Conservation (phyloP, 2,888 invertebrate genomes). For the Heliconius ethilla region DNA sequence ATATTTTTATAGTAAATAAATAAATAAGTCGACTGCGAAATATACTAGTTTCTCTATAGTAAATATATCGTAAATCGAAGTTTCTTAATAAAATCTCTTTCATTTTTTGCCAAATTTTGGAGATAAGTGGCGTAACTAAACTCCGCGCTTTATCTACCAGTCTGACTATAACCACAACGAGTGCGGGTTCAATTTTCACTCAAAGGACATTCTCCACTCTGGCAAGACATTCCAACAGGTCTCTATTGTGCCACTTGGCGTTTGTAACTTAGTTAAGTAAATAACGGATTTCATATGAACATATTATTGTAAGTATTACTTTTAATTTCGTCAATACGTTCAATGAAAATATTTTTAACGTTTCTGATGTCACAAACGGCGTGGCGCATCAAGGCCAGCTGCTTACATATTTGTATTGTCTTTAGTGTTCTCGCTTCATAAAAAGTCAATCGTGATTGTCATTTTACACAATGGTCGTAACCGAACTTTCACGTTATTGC, state of each 20-base stretch:
- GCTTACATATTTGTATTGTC: conserved; percentile 7
- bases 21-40: neutral
- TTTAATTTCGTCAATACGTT: conserved; percentile 18
- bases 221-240: too few species aligned
- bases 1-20: neutral
- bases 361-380: conserved; percentile 13
- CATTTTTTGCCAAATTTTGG: neutral
- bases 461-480: neutral
- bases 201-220: too few species aligned
- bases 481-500: conserved; percentile 7
- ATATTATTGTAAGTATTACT: neutral
- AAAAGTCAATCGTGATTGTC: neutral
- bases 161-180: too few species aligned
- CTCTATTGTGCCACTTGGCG: too few species aligned
- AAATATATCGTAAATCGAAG: neutral
- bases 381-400: conserved; percentile 7
- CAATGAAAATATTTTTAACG: conserved; percentile 19
- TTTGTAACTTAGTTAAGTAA: neutral
- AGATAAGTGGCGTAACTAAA: neutral
- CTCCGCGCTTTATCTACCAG: neutral
- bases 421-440: neutral
- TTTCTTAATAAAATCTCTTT: neutral
- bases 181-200: too few species aligned
- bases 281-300: neutral
- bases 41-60: neutral